Evolutionary conservation across 2,888 invertebrate species (phyloP), one percentile per base, ranked within the genome.

Genomic region (Lycaena phlaeas): DNA sequence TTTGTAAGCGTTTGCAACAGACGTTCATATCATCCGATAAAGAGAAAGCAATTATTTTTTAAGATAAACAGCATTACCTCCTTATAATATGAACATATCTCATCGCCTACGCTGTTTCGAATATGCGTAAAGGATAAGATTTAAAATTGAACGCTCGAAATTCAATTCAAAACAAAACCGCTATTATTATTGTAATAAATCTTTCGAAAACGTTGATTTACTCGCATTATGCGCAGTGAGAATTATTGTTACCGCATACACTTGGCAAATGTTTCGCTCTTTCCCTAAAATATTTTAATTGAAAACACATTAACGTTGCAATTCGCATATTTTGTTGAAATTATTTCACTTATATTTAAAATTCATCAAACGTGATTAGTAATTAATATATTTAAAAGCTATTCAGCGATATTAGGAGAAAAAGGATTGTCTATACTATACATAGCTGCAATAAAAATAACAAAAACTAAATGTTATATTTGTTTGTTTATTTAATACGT

Each of bases 191-290:
- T 43, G 45, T 43, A 27, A 47, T 50, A 49, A 49, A 50, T 51
- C 47, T 51, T 42, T 45, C 48, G 36, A 39, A 49, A 46, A 51
- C 44, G 44, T 51, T 52, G 50, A 50, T 50, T 51, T 51, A 50
- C 45, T 41, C 38, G 30, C 38, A 38, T 42, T 46, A 36, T 40
- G 15, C 44, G 27, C 41, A 30, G 22, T 18, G 42, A 49, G 44
- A 51, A 42, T 48, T 51, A 50, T 49, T 46, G 48, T 49, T 44
- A 46, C 50, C 51, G 42, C 51, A 47, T 47, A 44, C 31, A 44
- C 48, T 50, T 52, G 52, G 48, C 51, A 47, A 41, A 41, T 37
- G 17, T 11, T 17, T 34, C 30, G 39, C 39, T 30, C 29, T 47
- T 42, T 29, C 41, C 41, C 36, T 37, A 42, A 41, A 44, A 37